Percentiles rank a stretch among this genome's conserved stretches.
Conservation (phyloP, 2,888 invertebrate species). For the Hipparchia sbordonii region DNA sequence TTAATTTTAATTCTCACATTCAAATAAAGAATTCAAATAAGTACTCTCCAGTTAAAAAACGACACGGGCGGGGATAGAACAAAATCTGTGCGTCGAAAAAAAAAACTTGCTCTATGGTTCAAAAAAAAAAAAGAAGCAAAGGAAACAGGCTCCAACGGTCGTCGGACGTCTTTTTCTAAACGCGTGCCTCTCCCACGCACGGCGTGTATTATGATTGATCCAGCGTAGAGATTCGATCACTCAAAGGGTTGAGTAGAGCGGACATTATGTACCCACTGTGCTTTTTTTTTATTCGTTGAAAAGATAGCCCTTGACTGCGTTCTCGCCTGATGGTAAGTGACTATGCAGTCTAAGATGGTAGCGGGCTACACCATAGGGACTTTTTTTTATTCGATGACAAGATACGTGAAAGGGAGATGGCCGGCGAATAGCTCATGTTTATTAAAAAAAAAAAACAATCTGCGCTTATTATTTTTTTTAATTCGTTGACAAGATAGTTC, state of each 20-base stretch:
- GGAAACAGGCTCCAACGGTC: constrained; percentile 55
- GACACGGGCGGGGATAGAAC: constrained; percentile 33
- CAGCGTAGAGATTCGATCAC: background rate
- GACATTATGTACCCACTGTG: background rate
- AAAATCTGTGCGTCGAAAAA: constrained; percentile 42
- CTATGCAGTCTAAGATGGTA: too few relatives aligned
- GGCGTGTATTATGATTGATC: constrained; percentile 10
- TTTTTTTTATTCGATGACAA: too few relatives aligned
- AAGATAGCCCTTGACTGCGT: too few relatives aligned
- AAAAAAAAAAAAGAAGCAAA: constrained; percentile 49
- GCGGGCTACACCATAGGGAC: too few relatives aligned
- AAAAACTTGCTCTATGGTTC: constrained; percentile 43
- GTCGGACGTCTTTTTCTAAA: constrained; percentile 44
- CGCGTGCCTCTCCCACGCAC: constrained; percentile 44
- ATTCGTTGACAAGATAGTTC: too few relatives aligned
- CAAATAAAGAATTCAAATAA: constrained; percentile 10
- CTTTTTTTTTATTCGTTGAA: too few relatives aligned
- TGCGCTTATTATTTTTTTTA: too few relatives aligned
- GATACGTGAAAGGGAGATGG: too few relatives aligned
- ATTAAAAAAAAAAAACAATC: too few relatives aligned
- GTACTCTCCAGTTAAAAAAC: constrained; percentile 23
- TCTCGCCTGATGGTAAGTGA: too few relatives aligned
- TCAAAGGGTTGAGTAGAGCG: constrained; percentile 10
- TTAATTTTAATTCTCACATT: constrained; percentile 4
- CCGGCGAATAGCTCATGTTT: too few relatives aligned